Base-by-base conservation (phyloP, 2,113 vertebrate species). In the Zosterops japonicus region DNA sequence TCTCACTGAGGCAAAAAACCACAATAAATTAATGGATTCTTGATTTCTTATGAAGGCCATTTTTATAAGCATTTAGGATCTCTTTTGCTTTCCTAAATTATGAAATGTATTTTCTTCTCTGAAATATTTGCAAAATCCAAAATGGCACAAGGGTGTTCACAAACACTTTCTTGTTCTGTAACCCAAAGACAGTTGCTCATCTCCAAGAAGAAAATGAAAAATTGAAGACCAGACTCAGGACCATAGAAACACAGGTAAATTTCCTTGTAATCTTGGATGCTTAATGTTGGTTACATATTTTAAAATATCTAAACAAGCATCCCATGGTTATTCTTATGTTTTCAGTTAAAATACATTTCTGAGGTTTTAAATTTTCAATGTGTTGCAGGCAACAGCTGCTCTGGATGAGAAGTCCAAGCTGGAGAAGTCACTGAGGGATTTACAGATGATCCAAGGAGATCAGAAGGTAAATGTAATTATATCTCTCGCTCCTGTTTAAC, bases 171-270 rank as follows among this genome's bases (percentile, higher is more conserved):
- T 87, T 65, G 6, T 69, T 95, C 24, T 89, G 97, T 94, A 97
- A 75, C 33, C 70, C 70, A 77, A 94, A 99, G 99, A 99, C 99
- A 97, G 99, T 99, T 86, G 68, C 94, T 69, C 98, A 97, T 98
- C 98, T 99, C 91, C 99, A 99, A 96, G 99, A 99, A 94, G 99
- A 99, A 91, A 99, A 99, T 67, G 98, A 99, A 63, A 99, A 99
- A 94, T 93, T 99, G 83, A 99, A 98, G 96, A 77, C 94, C 74
- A 98, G 99, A 65, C 98, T 99, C 49, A 98, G 97, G 89, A 98
- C 98, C 57, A 87, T 99, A 91, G 99, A 99, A 97, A 97, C 97
- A 28, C 99, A 99, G 98, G 99, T 99, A 98, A 93, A 49, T 69
- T 83, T 20, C 10, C 23, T 52, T 55, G 16, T 78, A 35, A 69